Evolutionary conservation across 2,113 vertebrate species (phyloP), one percentile per base, ranked within the genome.

Genomic region (Limanda limanda): DNA sequence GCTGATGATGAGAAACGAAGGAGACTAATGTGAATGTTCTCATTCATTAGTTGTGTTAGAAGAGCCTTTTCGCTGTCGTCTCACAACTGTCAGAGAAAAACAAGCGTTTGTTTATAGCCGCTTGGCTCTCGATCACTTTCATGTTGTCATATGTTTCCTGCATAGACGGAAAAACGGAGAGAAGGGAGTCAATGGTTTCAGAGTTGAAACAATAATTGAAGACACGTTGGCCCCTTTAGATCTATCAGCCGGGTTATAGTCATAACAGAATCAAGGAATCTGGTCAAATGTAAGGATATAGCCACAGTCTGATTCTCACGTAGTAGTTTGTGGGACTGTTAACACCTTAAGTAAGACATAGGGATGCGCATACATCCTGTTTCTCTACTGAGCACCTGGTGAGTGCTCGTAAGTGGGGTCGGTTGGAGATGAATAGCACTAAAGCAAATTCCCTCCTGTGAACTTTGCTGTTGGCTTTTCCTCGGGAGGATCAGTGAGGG

Each of bases 361-460:
- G 45, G 45, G 27, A 55, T 1, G 12, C 47, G 23, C 58, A 37
- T 52, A 20, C 45, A 18, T 5, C 45, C 61, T 27, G 6, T 31
- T 31, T 6, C 31, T 31, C 69, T 73, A 37, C 35, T 37, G 35
- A 76, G 52, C 31, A 31, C 31, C 31, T 31, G 31, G 31, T 69
- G 84, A 82, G 74, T 58, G 62, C 65, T 42, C 51, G 47, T 52
- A 74, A 85, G 82, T 76, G 64, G 60, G 60, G 25, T 58, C 42
- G 2, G 62, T 24, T 55, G 62, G 62, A 56, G 61, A 82, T 75
- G 52, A 71, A 74, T 31, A 31, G 73, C 59, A 54, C 61, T 51
- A 64, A 80, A 82, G 47, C 58, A 75, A 81, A 85, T 68, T 69
- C 24, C 48, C 56, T 69, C 11, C 57, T 62, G 65, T 76, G 79